Base-by-base conservation (phyloP, 2,888 invertebrate species). In the Protonemura montana region DNA sequence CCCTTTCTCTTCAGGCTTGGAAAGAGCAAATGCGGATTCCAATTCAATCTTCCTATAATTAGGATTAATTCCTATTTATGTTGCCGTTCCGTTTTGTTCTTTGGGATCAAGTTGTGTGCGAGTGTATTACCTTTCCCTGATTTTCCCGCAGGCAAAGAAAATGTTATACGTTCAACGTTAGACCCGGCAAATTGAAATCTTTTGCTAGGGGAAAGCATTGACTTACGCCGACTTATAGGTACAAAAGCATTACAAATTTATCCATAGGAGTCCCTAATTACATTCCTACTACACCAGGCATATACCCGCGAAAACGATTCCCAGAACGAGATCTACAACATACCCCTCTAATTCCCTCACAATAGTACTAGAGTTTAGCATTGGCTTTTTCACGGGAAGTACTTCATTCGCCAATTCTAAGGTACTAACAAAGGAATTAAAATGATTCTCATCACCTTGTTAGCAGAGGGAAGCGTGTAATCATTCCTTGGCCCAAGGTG, bases 31-130 rank as follows among this genome's bases (percentile, higher is more conserved):
- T 59, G 21, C 59, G 59, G 59, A 59, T 59, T 59, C 59, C 59
- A 59, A 59, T 59, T 59, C 59, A 59, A 59, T 59, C 59, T 59
- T 59, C 59, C 59, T 59, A 59, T 59, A 59, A 10, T 59, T 13
- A 59, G 59, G 59, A 59, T 59, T 59, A 59, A 59, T 59, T 59
- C 59, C 59, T 59, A 59, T 59, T 59, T 59, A 59, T 59, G 59
- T 59, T 59, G 21, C 59, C 59, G 59, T 59, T 59, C 59, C 59
- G 59, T 59, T 59, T 59, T 59, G 59, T 59, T 59, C 59, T 59
- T 59, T 59, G 59, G 59, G 59, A 21, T 59, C 59, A 59, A 59
- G 59, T 59, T 59, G 59, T 59, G 59, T 21, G 59, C 7, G 59
- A 16, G 13, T 21, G 21, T 59, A 6, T 59, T 16, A 10, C 13